These are phyloP conservation scores for Daphoenositta chrysoptera DNA, from an alignment of 2,113 vertebrate genomes.

Conservation along the genomic window DNA sequence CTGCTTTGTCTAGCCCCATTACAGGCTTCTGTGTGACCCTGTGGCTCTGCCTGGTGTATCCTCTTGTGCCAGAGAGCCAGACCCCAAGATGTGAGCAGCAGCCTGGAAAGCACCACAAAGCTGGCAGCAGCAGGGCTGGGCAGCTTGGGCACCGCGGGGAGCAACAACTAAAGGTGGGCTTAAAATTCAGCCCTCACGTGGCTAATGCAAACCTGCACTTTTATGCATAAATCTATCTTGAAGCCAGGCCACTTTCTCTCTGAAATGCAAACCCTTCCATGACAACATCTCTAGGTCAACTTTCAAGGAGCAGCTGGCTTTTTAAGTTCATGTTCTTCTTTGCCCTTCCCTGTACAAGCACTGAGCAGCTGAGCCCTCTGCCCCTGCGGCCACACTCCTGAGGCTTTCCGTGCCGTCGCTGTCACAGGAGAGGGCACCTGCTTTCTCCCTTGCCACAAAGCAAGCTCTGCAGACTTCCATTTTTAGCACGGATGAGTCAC, in stretches of 20 bases:
- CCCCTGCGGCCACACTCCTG: rapidly evolving
- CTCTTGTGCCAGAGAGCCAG: rapidly evolving
- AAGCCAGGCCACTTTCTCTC: background rate
- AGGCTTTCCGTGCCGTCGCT: rapidly evolving
- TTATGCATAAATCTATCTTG: background rate
- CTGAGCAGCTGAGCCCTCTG: background rate
- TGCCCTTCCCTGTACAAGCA: rapidly evolving
- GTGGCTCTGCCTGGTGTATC: background rate
- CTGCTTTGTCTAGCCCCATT: background rate
- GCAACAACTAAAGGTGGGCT: rapidly evolving
- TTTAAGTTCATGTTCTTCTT: background rate
- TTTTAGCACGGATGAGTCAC: background rate
- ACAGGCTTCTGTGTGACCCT: background rate
- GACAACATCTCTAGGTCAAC: background rate
- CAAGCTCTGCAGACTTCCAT: background rate
- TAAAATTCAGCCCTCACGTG: background rate
- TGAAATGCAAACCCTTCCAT: background rate
- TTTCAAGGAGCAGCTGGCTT: background rate
- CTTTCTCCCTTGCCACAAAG: background rate
- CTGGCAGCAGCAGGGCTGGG: background rate
- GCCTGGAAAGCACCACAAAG: background rate
- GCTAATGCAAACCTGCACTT: background rate
- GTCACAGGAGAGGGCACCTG: background rate
- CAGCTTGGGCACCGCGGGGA: background rate
- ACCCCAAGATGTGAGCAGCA: background rate